Percentiles rank a stretch among this genome's conserved stretches.
Evolutionary conservation across 2,797 vertebrate species (phyloP).

Genomic region (Rhadinocentrus ornatus): DNA sequence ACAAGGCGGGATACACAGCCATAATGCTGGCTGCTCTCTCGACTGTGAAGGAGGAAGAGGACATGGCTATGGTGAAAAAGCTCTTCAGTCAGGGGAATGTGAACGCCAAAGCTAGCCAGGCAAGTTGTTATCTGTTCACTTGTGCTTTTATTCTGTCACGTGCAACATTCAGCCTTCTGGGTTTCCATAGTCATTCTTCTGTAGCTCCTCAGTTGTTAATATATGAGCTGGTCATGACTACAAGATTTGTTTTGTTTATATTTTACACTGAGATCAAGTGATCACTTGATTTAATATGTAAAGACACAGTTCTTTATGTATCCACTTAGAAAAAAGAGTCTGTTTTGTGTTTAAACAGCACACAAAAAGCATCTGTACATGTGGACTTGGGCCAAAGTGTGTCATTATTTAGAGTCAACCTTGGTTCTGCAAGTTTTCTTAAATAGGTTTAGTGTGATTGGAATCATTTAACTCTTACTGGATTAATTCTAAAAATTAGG

Average conservation of each 20-base stretch:
- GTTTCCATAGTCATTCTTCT: neutral
- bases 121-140: constrained; percentile 42
- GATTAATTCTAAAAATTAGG: neutral
- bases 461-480: neutral
- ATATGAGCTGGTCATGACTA: neutral
- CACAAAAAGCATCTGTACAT: neutral
- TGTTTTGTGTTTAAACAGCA: neutral
- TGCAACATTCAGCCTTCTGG: neutral
- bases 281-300: neutral
- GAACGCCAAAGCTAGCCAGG: constrained; percentile 95
- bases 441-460: neutral
- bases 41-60: constrained; percentile 85
- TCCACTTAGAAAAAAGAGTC: neutral
- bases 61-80: constrained; percentile 90
- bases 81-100: constrained; percentile 91
- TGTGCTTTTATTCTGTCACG: neutral
- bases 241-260: neutral
- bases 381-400: neutral
- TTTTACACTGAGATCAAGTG: neutral
- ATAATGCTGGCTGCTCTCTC: constrained; percentile 95
- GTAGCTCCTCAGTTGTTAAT: neutral
- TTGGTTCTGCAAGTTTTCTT: neutral
- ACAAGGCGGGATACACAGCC: constrained; percentile 95
- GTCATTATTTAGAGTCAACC: neutral
- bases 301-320: neutral